phyloP scores from a whole-genome alignment of 2,113 vertebrate genomes.

The Falco punctatus region DNA sequence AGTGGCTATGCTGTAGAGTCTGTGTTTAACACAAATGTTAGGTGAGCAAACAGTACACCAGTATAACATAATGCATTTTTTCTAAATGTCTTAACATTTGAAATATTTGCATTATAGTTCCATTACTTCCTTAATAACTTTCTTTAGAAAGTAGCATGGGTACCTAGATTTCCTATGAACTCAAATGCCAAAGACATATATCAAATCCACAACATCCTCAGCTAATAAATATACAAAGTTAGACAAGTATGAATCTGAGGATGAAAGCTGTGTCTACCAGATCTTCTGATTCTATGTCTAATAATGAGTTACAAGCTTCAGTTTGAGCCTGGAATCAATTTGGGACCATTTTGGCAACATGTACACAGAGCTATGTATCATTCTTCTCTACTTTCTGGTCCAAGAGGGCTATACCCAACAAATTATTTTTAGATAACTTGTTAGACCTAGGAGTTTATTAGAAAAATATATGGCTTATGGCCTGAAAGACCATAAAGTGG shows the following conservation, averaged over 20 bases:
- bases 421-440: slow-evolving; percentile 41
- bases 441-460: slow-evolving; percentile 47
- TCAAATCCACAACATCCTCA: neutral
- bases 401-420: neutral
- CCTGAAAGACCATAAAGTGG: slow-evolving; percentile 43
- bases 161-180: neutral
- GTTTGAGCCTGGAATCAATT: neutral
- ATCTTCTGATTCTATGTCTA: neutral
- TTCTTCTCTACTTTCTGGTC: slow-evolving; percentile 2
- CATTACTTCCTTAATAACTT: neutral
- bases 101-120: neutral
- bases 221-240: neutral
- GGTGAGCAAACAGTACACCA: neutral
- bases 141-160: neutral
- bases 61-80: neutral
- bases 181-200: neutral
- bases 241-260: neutral
- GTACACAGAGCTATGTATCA: neutral
- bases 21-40: neutral
- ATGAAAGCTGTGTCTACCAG: neutral
- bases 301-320: neutral
- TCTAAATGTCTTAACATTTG: neutral
- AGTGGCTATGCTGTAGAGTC: neutral
- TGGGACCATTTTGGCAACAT: neutral
- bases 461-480: slow-evolving; percentile 47